Evolutionary conservation across 2,113 vertebrate species (phyloP).

Genomic region (Ornithorhynchus anatinus): DNA sequence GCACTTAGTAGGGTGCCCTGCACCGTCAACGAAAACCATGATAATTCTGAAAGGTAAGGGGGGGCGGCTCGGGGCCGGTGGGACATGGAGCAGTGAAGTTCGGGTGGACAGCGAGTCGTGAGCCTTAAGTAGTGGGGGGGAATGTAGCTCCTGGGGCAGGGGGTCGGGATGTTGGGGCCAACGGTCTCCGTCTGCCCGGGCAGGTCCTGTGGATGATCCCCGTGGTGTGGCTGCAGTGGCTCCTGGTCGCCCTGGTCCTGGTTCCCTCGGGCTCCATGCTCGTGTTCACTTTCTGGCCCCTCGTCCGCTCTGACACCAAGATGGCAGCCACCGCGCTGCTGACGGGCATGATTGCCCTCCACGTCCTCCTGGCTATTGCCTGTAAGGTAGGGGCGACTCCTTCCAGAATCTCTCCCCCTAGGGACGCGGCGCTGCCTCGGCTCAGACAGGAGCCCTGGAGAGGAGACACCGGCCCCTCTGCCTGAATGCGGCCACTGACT

Average conservation of each 20-base stretch:
- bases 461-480: not conserved
- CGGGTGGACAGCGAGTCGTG: too few species aligned
- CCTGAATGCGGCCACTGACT: not conserved
- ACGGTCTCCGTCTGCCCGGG: not conserved
- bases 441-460: too few species aligned
- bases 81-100: too few species aligned
- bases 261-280: conserved; percentile 76
- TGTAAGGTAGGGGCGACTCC: conserved; percentile 75
- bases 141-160: rapidly evolving
- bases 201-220: conserved; percentile 85
- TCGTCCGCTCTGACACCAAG: conserved; percentile 75
- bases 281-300: conserved; percentile 83
- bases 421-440: not conserved
- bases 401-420: rapidly evolving
- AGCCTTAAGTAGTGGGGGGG: too few species aligned
- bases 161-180: not conserved
- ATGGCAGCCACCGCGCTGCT: conserved; percentile 65
- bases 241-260: conserved; percentile 74
- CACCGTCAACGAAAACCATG: too few species aligned
- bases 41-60: too few species aligned
- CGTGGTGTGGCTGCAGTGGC: conserved; percentile 77
- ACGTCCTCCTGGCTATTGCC: conserved; percentile 80
- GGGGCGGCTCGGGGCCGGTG: too few species aligned
- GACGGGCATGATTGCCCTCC: conserved; percentile 70
- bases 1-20: too few species aligned